These are phyloP conservation scores for Microcebus tavaratra DNA, from an alignment of 2,113 vertebrate genomes.

Conservation along the genomic window DNA sequence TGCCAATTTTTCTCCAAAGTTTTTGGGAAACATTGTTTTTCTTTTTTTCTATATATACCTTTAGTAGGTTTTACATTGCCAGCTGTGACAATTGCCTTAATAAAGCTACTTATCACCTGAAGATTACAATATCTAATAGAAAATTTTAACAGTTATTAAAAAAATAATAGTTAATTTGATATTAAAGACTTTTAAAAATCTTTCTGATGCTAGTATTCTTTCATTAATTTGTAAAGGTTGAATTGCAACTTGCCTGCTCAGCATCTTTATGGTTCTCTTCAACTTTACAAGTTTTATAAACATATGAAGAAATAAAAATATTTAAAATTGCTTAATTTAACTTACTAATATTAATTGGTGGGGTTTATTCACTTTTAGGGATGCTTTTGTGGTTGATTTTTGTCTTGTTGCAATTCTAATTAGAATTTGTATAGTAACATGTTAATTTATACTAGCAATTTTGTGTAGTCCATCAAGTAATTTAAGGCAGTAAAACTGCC, in stretches of 20 bases:
- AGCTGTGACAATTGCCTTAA: slow-evolving; percentile 82
- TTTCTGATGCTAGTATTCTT: slow-evolving; percentile 21
- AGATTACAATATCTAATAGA: neutral
- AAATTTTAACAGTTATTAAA: slow-evolving; percentile 34
- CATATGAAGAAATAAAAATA: slow-evolving; percentile 40
- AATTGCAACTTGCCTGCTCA: slow-evolving; percentile 16
- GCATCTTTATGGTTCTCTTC: slow-evolving; percentile 20
- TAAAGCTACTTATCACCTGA: slow-evolving; percentile 71
- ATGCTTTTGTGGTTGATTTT: slow-evolving; percentile 33
- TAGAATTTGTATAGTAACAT: slow-evolving; percentile 27
- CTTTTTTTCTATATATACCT: slow-evolving; percentile 75
- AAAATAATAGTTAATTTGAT: slow-evolving; percentile 24
- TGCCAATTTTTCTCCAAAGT: slow-evolving; percentile 84
- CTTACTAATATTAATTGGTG: slow-evolving; percentile 37
- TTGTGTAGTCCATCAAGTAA: slow-evolving; percentile 11
- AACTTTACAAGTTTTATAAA: slow-evolving; percentile 42
- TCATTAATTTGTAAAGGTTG: slow-evolving; percentile 36
- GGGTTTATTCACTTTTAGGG: slow-evolving; percentile 29
- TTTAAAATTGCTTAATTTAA: slow-evolving; percentile 36
- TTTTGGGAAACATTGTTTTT: slow-evolving; percentile 80
- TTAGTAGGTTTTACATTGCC: slow-evolving; percentile 83
- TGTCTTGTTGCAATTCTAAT: slow-evolving; percentile 1
- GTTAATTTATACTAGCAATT: slow-evolving; percentile 44
- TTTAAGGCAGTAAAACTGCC: neutral
- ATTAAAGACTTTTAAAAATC: neutral